Evolutionary conservation across 1,140 invertebrate genomes (phyloP).

Genomic region (Nomia melanderi): DNA sequence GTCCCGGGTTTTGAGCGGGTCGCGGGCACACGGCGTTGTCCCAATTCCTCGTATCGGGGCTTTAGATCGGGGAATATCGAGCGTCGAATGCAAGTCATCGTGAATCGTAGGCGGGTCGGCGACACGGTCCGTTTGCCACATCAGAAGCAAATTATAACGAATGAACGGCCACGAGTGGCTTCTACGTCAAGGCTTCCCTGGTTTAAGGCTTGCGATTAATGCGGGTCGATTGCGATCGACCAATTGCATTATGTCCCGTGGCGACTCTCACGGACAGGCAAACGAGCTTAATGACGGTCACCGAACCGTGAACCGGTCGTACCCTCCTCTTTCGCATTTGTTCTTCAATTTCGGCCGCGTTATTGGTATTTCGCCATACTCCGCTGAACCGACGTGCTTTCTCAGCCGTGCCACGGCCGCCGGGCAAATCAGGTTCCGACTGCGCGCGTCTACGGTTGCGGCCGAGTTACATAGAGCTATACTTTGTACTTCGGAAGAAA

Average conservation of each 20-base stretch:
- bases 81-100: not conserved
- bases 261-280: conserved; percentile 12
- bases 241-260: conserved; percentile 33
- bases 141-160: conserved; percentile 65
- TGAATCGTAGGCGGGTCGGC: conserved; percentile 3
- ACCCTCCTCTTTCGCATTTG: not conserved
- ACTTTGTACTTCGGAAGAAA: too few relatives aligned
- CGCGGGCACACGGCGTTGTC: not conserved
- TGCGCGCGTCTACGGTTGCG: not conserved
- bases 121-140: conserved; percentile 39
- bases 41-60: conserved; percentile 25
- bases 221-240: conserved; percentile 32
- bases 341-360: conserved; percentile 14
- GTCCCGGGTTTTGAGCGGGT: not conserved
- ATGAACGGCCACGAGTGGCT: conserved; percentile 43
- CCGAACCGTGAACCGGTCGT: conserved; percentile 20
- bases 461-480: not conserved
- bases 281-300: conserved; percentile 37
- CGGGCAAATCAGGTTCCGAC: conserved; percentile 19
- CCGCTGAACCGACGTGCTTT: not conserved
- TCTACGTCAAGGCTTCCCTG: conserved; percentile 32
- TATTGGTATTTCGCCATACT: conserved; percentile 25
- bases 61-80: conserved; percentile 21
- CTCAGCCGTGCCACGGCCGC: conserved; percentile 6
- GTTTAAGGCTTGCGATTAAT: conserved; percentile 51